phyloP scores from a whole-genome alignment of 2,888 invertebrate genomes.

The Plusia festucae region DNA sequence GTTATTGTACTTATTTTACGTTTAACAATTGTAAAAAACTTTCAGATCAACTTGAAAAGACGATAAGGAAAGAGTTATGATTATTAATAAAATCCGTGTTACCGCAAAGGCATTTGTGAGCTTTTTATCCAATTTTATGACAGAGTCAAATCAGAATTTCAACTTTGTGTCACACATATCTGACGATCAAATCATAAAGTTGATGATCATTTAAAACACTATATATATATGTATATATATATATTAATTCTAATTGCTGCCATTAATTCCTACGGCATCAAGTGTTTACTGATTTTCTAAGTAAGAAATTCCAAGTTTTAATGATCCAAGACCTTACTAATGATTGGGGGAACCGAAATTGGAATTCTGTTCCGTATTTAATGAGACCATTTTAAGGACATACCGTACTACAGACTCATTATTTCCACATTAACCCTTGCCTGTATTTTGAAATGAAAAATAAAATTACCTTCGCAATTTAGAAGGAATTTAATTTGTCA shows the following conservation, averaged over 20 bases:
- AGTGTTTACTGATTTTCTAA: constrained; percentile 22
- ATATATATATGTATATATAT: too few species aligned
- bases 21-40: too few species aligned
- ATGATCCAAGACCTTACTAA: constrained; percentile 56
- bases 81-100: too few species aligned
- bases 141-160: too few species aligned
- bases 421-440: constrained; percentile 16
- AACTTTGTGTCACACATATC: too few species aligned
- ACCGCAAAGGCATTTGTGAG: too few species aligned
- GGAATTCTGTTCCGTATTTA: constrained; percentile 54
- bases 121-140: too few species aligned
- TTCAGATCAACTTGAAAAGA: too few species aligned
- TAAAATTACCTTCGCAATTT: not conserved
- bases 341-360: constrained; percentile 62
- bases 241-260: constrained; percentile 18
- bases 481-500: not conserved
- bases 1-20: too few species aligned
- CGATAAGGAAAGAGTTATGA: too few species aligned
- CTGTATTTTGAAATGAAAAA: not conserved
- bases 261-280: constrained; percentile 14
- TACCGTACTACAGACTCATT: constrained; percentile 14
- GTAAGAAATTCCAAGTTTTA: constrained; percentile 60
- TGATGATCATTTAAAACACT: too few species aligned
- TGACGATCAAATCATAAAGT: too few species aligned
- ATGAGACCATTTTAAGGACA: constrained; percentile 42